Conservation (phyloP, 92 coral and sea anemone genomes). For the Muricea muricata region DNA sequence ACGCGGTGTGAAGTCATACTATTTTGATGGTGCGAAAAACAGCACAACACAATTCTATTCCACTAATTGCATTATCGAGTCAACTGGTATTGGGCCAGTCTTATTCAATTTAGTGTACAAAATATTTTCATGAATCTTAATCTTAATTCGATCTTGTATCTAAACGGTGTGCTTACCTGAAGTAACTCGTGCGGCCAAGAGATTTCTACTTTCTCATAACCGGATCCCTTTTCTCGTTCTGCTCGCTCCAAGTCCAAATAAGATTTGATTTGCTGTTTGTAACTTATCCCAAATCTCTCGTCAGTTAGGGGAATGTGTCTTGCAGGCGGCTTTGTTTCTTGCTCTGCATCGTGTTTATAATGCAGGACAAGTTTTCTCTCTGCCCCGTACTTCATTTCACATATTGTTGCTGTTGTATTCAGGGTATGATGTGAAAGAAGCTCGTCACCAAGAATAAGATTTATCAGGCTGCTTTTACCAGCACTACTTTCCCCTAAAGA, state of each 20-base stretch:
- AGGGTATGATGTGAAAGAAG: neutral
- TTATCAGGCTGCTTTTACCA: neutral
- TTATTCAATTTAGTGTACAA: no score
- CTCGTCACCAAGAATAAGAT: neutral
- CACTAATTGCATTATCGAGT: no score
- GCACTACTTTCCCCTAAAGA: neutral
- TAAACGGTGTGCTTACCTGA: no score
- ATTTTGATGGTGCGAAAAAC: no score
- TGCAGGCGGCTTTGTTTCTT: neutral
- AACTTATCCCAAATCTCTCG: neutral
- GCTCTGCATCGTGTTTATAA: neutral
- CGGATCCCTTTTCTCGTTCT: neutral
- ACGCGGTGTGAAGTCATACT: no score
- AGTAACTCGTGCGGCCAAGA: neutral
- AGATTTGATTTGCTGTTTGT: neutral
- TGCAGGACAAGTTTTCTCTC: neutral
- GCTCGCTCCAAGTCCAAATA: neutral
- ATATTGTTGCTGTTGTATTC: neutral
- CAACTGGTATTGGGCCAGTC: no score
- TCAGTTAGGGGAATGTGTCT: neutral
- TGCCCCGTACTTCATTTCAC: neutral
- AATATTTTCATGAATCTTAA: no score
- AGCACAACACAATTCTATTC: no score
- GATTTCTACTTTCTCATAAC: neutral
- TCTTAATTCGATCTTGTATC: no score